Base-by-base conservation (phyloP, 2,888 invertebrate species). In the Yponomeuta cagnagella region DNA sequence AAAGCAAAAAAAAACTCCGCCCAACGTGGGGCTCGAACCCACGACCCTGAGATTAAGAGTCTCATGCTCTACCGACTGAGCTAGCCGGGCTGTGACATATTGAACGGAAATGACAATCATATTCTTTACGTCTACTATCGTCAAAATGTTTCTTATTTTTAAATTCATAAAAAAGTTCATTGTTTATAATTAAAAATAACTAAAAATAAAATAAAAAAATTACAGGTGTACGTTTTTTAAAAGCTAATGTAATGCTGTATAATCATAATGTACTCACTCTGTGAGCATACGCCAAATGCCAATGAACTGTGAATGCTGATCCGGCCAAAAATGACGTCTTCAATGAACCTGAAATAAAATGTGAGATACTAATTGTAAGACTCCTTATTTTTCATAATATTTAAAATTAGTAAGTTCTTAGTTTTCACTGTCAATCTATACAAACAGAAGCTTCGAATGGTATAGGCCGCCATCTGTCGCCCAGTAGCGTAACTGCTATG, bases 231-330 rank as follows among this genome's bases (percentile, higher is more conserved):
- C 23, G 23, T 33, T 33, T 33, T 33, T 33, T 33, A 2, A 33
- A 33, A 33, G 33, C 33, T 33, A 4, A 33, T 5, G 33, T 33
- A 33, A 33, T 33, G 1, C 33, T 33, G 23, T 23, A 23, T 23
- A 23, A 23, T 23, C 23, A 48, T 48, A 68, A 23, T 48, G 48
- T 68, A 92, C 95, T 94, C 91, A 97, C 97, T 92, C 95, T 93
- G 83, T 98, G 98, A 6, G 98, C 97, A 89, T 98, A 98, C 12
- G 98, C 97, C 79, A 98, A 93, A 88, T 98, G 98, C 98, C 98
- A 98, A 74, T 97, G 95, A 69, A 98, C 96, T 87, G 96, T 98
- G 80, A 98, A 95, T 74, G 94, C 94, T 73, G 97, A 95, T 71
- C 98, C 98, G 30, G 97, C 94, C 74, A 96, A 84, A 78, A 98